Base-by-base conservation (phyloP, 1,140 invertebrate species). In the Camponotus pennsylvanicus region DNA sequence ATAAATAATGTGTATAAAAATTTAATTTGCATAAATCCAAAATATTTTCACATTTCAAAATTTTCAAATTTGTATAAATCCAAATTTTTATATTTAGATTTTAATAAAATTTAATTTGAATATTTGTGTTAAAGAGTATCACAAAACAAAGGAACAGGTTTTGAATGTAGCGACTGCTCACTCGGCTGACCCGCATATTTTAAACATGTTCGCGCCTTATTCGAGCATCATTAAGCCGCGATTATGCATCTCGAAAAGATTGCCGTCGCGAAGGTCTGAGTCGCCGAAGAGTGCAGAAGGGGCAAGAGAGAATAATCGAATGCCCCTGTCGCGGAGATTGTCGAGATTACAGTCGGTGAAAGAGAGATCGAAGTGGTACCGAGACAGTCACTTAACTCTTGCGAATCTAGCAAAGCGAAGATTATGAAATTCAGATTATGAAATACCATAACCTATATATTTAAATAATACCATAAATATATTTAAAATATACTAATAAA, bases 151-250 rank as follows among this genome's bases (percentile, higher is more conserved):
- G 32, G 1, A 85, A 70, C 55, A 86, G 66, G 57, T 69, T 52
- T 63, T 27, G 7, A 80, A 61, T 15, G 18, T 78, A 49, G 59
- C 37, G 75, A 85, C 69, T 67, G 64, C 52, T 79, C 66, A 59
- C 63, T 77, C 52, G 52, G 13, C 37, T 71, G 85, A 86, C 64
- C 85, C 66, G 77, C 77, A 80, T 86, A 69, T 55, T 66, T 86
- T 71, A 69, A 86, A 71, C 77, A 67, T 71, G 67, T 80, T 86
- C 75, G 27, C 78, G 40, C 64, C 83, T 78, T 52, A 52, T 52
- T 34, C 76, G 40, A 69, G 45, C 15, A 21, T 59, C 77, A 80
- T 80, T 80, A 86, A 79, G 21, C 34, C 34, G 21, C 57, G 40
- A 84, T 84, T 84, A 66, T 45, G n/a, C 45, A 59, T 66, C 71